Evolutionary conservation across 2,113 vertebrate species (phyloP).

Genomic region (Alces alces): DNA sequence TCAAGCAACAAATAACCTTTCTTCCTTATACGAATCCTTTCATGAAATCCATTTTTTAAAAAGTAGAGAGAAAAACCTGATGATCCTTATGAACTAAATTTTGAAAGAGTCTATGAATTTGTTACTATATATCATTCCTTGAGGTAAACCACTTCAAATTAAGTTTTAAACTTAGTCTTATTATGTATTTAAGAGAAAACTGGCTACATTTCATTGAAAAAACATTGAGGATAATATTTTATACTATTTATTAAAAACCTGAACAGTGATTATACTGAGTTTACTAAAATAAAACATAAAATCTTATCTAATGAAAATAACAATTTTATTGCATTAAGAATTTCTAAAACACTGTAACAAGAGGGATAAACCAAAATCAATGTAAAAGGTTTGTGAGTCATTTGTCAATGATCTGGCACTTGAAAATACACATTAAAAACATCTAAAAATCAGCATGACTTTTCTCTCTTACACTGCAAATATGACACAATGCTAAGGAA

Average conservation of each 20-base stretch:
- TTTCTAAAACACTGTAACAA: neutral
- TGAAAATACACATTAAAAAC: neutral
- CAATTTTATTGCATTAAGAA: neutral
- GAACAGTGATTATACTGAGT: neutral
- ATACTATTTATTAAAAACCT: constrained; percentile 11
- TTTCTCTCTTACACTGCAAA: neutral
- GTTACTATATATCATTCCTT: neutral
- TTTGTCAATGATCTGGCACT: neutral
- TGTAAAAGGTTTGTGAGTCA: neutral
- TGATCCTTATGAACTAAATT: constrained; percentile 4
- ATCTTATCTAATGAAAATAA: neutral
- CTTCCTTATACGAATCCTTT: neutral
- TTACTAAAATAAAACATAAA: constrained; percentile 37
- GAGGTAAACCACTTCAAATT: neutral
- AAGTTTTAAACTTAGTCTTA: neutral
- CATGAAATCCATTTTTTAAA: neutral
- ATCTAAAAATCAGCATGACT: neutral
- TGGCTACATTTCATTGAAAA: neutral
- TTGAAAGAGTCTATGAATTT: neutral
- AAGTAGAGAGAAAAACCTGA: neutral
- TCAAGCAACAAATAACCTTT: neutral
- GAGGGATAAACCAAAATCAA: constrained; percentile 8
- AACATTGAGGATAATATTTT: neutral
- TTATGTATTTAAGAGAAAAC: neutral
- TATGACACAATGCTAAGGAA: neutral